Evolutionary conservation across 1,140 invertebrate genomes (phyloP).

Genomic region (Heliconius nattereri): DNA sequence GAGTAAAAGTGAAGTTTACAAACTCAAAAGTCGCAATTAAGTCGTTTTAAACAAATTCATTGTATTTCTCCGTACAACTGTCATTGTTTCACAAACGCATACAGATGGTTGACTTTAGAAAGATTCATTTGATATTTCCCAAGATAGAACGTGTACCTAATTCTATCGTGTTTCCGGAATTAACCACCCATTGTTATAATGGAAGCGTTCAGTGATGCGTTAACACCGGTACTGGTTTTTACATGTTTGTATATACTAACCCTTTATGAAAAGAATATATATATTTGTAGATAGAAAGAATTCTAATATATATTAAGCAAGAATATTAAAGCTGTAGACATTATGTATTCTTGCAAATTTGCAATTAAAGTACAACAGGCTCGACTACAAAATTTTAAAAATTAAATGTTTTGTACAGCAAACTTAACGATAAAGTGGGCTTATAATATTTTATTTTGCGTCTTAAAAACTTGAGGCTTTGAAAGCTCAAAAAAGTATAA

Average conservation of each 20-base stretch:
- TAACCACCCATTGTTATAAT: conserved; percentile 18
- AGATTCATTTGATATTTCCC: conserved; percentile 18
- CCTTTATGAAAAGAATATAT: too few relatives aligned
- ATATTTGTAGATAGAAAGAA: too few relatives aligned
- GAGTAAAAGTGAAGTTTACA: too few relatives aligned
- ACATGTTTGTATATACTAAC: background rate
- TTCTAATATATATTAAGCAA: too few relatives aligned
- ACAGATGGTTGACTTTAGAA: conserved; percentile 26
- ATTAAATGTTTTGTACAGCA: background rate
- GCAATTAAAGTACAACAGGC: conserved; percentile 14
- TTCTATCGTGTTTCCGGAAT: conserved; percentile 17
- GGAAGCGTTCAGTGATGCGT: conserved; percentile 14
- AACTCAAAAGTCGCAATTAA: background rate
- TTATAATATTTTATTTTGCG: background rate
- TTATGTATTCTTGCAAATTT: background rate
- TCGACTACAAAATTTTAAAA: background rate
- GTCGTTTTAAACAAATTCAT: background rate
- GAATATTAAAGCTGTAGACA: background rate
- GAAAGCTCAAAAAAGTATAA: background rate
- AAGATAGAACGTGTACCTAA: conserved; percentile 13
- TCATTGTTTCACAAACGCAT: conserved; percentile 18
- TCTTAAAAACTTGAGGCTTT: background rate
- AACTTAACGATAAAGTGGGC: background rate
- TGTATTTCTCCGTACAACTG: background rate
- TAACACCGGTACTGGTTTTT: background rate